Evolutionary conservation across 2,113 vertebrate genomes (phyloP), one percentile per base, ranked within the genome.

Genomic region (Mungos mungo): DNA sequence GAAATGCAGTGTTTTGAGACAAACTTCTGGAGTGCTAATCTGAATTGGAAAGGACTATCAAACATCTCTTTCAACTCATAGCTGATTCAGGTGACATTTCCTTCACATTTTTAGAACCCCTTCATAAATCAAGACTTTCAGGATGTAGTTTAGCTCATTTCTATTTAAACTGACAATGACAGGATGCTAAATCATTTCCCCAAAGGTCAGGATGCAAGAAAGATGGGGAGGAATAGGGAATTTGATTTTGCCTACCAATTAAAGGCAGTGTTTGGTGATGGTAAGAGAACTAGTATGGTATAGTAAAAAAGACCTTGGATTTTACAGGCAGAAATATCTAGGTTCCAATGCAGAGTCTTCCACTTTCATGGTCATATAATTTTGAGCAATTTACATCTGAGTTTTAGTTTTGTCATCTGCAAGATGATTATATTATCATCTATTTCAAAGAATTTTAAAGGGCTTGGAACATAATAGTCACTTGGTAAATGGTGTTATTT

Each of bases 1-100:
- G 92, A 96, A 96, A 97, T 96, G 81, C 52, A 66, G 18, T 57
- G 57, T 98, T 90, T 90, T 77, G 71, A 98, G 77, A 85, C 81
- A 90, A 95, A 91, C 95, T 84, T 90, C 89, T 85, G 71, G 86
- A 95, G 31, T 77, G 65, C 91, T 92, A 71, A 95, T 63, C 71
- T 91, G 89, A 93, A 89, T 74, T 90, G 85, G 86, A 76, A 97
- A 95, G 74, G 41, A 96, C 21, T 87, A 27, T 52, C 45, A 45
- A 77, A 47, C 74, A 77, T 82, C 84, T 88, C 79, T 97, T 93
- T 77, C 80, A 96, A 35, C 57, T 94, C 63, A 90, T 54, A 93
- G 41, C 92, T 96, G 88, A 93, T 66, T 82, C 85, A 93, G 92
- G 93, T 93, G 88, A 92, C 41, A 90, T 33, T 79, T 96, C 52